Evolutionary conservation across 2,797 vertebrate genomes (phyloP).

Genomic region (Labroides dimidiatus): DNA sequence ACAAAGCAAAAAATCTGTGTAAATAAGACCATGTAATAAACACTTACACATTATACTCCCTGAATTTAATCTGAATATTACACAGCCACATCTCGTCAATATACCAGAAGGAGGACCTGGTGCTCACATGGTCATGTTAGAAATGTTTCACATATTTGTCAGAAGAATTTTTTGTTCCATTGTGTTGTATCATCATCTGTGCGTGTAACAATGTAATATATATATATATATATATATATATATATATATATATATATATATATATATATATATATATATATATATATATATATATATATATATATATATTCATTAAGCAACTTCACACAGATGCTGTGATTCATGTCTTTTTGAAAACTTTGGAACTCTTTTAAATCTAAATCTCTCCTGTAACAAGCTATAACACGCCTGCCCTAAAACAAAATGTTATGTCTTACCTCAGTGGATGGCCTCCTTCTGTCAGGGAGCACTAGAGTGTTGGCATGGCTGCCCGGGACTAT

Average conservation of each 20-base stretch:
- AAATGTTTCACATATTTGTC: background rate
- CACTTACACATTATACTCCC: background rate
- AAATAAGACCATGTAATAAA: background rate
- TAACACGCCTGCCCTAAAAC: constrained; percentile 4
- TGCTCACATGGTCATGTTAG: background rate
- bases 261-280: too few species aligned
- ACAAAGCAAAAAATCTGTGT: background rate
- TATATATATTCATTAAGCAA: too few species aligned
- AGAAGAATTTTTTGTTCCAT: background rate
- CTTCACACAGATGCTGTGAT: background rate
- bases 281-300: too few species aligned
- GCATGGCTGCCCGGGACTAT: constrained; percentile 39
- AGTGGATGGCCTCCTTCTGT: constrained; percentile 23
- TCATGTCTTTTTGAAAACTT: too few species aligned
- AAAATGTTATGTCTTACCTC: constrained; percentile 53
- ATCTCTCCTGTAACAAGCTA: background rate
- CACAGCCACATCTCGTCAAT: background rate
- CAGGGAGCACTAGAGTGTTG: constrained; percentile 6
- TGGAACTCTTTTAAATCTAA: too few species aligned
- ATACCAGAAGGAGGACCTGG: too few species aligned
- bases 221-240: too few species aligned
- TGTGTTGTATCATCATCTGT: background rate
- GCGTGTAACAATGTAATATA: too few species aligned
- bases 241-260: too few species aligned
- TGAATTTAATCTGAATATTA: background rate